A percentile compares a stretch with the other conserved stretches of the same genome.
Conservation (phyloP, 1,140 invertebrate species). For the Drosophila asahinai region DNA sequence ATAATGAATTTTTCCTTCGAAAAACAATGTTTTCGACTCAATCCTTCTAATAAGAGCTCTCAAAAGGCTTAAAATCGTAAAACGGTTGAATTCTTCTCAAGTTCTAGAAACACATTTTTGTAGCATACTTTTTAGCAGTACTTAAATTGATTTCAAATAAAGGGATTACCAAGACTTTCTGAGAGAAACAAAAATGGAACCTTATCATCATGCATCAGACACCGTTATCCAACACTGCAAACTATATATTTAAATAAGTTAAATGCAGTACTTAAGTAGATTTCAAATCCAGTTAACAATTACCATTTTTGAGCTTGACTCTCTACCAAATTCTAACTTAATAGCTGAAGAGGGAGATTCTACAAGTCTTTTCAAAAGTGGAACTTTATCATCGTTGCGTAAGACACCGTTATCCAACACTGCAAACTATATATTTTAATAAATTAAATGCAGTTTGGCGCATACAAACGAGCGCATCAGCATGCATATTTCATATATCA, state of each 20-base stretch:
- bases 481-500: constrained; percentile 74
- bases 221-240: constrained; percentile 34
- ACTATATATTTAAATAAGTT: constrained; percentile 77
- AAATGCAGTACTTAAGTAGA: constrained; percentile 36
- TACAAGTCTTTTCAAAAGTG: background rate
- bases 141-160: too few relatives aligned
- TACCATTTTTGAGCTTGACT: too few relatives aligned
- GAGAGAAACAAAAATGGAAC: too few relatives aligned
- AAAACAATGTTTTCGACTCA: too few relatives aligned
- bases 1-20: too few relatives aligned
- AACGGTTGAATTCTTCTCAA: too few relatives aligned
- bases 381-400: constrained; percentile 8
- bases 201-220: constrained; percentile 16
- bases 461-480: constrained; percentile 78
- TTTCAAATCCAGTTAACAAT: background rate
- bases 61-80: too few relatives aligned
- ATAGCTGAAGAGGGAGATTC: background rate
- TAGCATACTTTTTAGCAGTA: too few relatives aligned
- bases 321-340: background rate
- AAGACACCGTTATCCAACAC: constrained; percentile 27
- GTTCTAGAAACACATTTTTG: too few relatives aligned
- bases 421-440: constrained; percentile 71
- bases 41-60: too few relatives aligned
- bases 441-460: constrained; percentile 77
- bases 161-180: too few relatives aligned